Percentiles rank a stretch among this genome's conserved stretches.
Evolutionary conservation across 2,797 vertebrate genomes (phyloP).

Genomic region (Eospalax fontanierii): DNA sequence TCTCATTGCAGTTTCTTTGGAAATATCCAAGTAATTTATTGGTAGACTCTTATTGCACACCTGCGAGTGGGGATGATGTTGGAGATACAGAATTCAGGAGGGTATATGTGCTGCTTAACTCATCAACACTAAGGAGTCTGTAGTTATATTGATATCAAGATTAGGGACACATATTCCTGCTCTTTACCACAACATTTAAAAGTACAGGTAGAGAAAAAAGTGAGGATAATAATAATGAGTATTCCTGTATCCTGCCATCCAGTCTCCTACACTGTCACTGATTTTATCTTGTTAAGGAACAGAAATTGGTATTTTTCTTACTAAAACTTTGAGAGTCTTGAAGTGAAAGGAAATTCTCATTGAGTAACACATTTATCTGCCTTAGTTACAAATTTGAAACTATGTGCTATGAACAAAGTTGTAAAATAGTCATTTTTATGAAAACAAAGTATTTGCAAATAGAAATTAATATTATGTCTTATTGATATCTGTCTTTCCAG

Average conservation of each 20-base stretch:
- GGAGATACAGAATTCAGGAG: neutral
- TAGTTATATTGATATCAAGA: slow-evolving; percentile 38
- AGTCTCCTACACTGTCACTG: neutral
- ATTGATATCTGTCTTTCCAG: slow-evolving; percentile 44
- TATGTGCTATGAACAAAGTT: neutral
- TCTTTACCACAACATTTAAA: slow-evolving; percentile 42
- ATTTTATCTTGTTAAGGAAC: neutral
- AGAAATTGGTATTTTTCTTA: slow-evolving; percentile 3
- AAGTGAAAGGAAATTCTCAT: neutral
- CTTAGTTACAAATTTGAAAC: slow-evolving; percentile 49
- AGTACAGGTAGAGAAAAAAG: neutral
- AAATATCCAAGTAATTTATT: neutral
- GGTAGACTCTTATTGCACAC: slow-evolving; percentile 14
- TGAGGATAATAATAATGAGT: neutral
- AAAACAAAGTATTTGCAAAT: slow-evolving; percentile 53
- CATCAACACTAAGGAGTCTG: neutral
- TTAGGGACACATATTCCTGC: neutral
- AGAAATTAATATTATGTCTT: slow-evolving; percentile 22
- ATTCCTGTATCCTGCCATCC: neutral
- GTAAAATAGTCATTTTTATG: slow-evolving; percentile 33
- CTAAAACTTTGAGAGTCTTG: neutral
- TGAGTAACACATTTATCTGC: neutral
- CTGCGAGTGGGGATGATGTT: neutral
- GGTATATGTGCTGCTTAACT: neutral
- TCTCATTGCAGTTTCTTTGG: slow-evolving; percentile 35